Evolutionary conservation across 2,888 invertebrate genomes (phyloP).

Genomic region (Chalcis sispes): DNA sequence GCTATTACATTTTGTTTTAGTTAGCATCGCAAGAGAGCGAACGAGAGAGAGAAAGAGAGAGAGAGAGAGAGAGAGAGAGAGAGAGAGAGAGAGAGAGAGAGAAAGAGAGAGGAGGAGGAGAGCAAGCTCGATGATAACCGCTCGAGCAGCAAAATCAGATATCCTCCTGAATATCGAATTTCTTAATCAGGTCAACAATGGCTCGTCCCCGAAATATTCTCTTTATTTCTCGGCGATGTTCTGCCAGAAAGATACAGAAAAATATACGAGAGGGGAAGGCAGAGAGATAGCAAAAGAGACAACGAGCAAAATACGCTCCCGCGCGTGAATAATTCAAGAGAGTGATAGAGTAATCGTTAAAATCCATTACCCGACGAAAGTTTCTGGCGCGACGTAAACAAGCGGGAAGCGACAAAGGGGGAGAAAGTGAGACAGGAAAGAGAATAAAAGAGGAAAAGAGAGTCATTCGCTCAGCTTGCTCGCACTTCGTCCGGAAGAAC

Average conservation of each 20-base stretch:
- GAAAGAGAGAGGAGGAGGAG: background rate
- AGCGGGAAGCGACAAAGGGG: conserved; percentile 14
- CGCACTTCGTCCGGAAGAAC: conserved; percentile 33
- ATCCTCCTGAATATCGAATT: no score
- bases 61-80: background rate
- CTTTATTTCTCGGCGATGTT: no score
- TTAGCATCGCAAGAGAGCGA: background rate
- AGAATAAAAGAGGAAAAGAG: no score
- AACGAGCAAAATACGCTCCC: conserved; percentile 11
- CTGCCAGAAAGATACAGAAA: no score
- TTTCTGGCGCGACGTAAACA: conserved; percentile 45
- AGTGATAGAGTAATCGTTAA: conserved; percentile 42
- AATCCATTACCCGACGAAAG: conserved; percentile 44
- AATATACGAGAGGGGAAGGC: no score
- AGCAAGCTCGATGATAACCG: no score
- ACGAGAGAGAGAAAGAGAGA: background rate
- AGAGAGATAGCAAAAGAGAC: background rate
- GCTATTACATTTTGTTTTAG: conserved; percentile 25
- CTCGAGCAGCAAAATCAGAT: no score
- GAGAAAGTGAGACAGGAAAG: background rate
- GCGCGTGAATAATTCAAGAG: conserved; percentile 44
- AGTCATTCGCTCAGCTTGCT: background rate
- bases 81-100: background rate
- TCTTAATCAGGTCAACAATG: no score
- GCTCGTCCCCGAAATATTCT: no score